These are phyloP conservation scores for Numenius arquata DNA, from an alignment of 2,113 vertebrate genomes.

Conservation along the genomic window DNA sequence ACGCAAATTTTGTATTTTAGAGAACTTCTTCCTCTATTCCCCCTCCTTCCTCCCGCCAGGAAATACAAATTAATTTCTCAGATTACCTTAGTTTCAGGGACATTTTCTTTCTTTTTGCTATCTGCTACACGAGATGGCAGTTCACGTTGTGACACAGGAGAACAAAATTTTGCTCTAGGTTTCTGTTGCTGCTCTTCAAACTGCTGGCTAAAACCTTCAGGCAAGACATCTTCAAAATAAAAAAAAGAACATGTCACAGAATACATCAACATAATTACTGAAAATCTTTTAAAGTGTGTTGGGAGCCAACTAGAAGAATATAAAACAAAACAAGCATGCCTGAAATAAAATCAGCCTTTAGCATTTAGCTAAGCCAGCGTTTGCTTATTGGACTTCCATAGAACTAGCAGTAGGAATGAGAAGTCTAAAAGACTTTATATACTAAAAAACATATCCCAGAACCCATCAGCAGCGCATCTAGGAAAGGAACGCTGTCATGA, in stretches of 20 bases:
- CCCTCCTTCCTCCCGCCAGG: not conserved
- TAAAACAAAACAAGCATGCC: not conserved
- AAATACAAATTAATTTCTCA: not conserved
- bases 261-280: not conserved
- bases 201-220: conserved; percentile 95
- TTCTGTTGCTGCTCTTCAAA: conserved; percentile 89
- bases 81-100: conserved; percentile 75
- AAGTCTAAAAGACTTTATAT: not conserved
- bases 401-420: not conserved
- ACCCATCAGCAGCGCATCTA: not conserved
- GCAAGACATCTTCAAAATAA: conserved; percentile 84
- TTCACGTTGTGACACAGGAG: conserved; percentile 51
- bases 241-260: not conserved
- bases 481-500: not conserved
- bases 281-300: not conserved
- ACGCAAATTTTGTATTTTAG: not conserved
- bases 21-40: not conserved
- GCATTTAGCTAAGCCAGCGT: not conserved
- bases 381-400: not conserved
- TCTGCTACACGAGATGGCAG: not conserved
- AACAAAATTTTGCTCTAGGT: conserved; percentile 82
- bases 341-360: not conserved
- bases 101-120: conserved; percentile 45
- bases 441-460: not conserved
- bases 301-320: not conserved